Evolutionary conservation across 2,888 invertebrate genomes (phyloP).

Genomic region (Diachrysia chrysitis): DNA sequence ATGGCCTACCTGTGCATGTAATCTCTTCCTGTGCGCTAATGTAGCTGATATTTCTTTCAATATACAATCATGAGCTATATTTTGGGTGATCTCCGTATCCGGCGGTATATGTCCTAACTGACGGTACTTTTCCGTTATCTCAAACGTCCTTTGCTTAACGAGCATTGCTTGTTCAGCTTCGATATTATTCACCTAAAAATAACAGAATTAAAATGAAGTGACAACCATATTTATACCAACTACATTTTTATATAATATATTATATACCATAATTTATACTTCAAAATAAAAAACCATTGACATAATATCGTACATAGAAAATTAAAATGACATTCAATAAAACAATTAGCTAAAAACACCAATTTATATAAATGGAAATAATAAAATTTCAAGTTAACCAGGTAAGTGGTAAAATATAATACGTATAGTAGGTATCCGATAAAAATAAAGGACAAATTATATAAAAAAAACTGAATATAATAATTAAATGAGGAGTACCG

Average conservation of each 20-base stretch:
- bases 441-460: conserved; percentile 34
- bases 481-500: conserved; percentile 55
- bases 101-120: conserved; percentile 88
- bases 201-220: conserved; percentile 30
- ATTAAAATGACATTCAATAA: conserved; percentile 35
- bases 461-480: conserved; percentile 30
- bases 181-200: conserved; percentile 89
- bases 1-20: conserved; percentile 94
- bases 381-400: conserved; percentile 14
- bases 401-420: conserved; percentile 35
- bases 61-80: conserved; percentile 94
- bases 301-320: conserved; percentile 57
- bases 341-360: conserved; percentile 30
- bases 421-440: conserved; percentile 40
- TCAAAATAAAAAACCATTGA: conserved; percentile 32
- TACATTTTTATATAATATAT: conserved; percentile 11
- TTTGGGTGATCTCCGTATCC: conserved; percentile 90
- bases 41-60: conserved; percentile 96
- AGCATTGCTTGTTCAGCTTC: conserved; percentile 94
- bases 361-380: conserved; percentile 31
- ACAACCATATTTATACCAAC: not conserved
- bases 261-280: conserved; percentile 19
- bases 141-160: conserved; percentile 92
- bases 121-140: conserved; percentile 92
- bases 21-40: conserved; percentile 94